Percentiles rank a stretch among this genome's conserved stretches.
phyloP scores from a whole-genome alignment of 2,888 invertebrate species.

The Caenorhabditis drosophilae region DNA sequence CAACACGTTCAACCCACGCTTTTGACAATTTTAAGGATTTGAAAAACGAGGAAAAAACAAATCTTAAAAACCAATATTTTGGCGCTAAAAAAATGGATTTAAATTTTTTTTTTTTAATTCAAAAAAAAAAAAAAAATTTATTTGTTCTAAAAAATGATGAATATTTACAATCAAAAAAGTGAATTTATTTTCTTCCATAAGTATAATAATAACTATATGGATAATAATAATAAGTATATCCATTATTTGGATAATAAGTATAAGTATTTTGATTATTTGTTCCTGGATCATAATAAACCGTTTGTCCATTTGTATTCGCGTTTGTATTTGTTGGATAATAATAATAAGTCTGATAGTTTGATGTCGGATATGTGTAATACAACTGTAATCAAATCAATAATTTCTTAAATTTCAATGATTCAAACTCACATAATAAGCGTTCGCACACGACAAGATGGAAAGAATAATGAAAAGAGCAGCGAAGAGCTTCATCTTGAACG shows the following conservation, averaged over 20 bases:
- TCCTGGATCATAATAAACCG: constrained; percentile 31
- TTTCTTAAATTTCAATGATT: not conserved
- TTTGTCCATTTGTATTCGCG: not conserved
- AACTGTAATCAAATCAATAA: not conserved
- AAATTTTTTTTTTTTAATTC: not conserved
- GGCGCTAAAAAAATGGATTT: no score
- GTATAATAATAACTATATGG: constrained; percentile 36
- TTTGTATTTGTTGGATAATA: not conserved
- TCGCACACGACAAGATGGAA: constrained; percentile 20
- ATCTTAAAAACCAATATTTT: no score
- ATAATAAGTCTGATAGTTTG: not conserved
- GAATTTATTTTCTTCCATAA: constrained; percentile 16
- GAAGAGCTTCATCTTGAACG: constrained; percentile 7
- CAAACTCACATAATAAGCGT: constrained; percentile 33
- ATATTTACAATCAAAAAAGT: not conserved
- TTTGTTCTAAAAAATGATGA: not conserved
- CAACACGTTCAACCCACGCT: no score
- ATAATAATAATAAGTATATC: constrained; percentile 23
- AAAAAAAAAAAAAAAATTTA: not conserved
- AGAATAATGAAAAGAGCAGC: constrained; percentile 16
- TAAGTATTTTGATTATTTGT: no score
- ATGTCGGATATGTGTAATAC: not conserved
- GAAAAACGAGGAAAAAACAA: no score
- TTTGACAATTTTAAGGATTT: no score
- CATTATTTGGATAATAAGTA: no score